Evolutionary conservation across 2,797 vertebrate species (phyloP), one percentile per base, ranked within the genome.

Genomic region (Pantherophis vulpinus): DNA sequence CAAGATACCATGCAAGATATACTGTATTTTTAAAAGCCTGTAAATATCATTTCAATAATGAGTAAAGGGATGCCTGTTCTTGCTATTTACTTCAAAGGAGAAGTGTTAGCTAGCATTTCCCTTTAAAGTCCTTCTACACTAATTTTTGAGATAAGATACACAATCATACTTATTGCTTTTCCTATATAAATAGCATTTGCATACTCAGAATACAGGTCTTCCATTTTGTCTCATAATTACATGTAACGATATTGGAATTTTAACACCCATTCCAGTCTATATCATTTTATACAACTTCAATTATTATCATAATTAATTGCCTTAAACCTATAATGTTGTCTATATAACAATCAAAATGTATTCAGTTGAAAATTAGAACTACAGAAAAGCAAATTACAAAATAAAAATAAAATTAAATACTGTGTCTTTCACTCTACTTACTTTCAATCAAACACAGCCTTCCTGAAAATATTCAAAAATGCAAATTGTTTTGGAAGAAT

Each of bases 381-480:
- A 93, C 89, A 12, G 20, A 12, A 92, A 42, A 93, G 6, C 16
- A 13, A 6, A 32, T 88, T 0, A 0, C 92, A 47, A 88, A 12
- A n/a, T 79, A 90, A n/a, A n/a, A 63, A 6, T 88, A 60, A 88
- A 55, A 6, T 88, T 42, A 88, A 55, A 54, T 56, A 8, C 56
- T 56, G 9, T 58, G n/a, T 87, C 27, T 11, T n/a, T 79, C 11
- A 27, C 20, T 29, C 6, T 29, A 54, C 12, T 54, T 55, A 58
- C 51, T n/a, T 90, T 89, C 1, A 10, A 16, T 14, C 29, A 29
- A 37, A 2, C 79, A 16, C 0, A 8, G 20, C 23, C 4, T 70
- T 16, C 55, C 91, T 6, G 3, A 66, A 94, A 90, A 9, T 90
- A 55, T 61, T 91, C 20, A 92, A 13, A 91, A 95, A 93, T 61